phyloP scores from a whole-genome alignment of 2,113 vertebrate genomes.

The Helogale parvula region DNA sequence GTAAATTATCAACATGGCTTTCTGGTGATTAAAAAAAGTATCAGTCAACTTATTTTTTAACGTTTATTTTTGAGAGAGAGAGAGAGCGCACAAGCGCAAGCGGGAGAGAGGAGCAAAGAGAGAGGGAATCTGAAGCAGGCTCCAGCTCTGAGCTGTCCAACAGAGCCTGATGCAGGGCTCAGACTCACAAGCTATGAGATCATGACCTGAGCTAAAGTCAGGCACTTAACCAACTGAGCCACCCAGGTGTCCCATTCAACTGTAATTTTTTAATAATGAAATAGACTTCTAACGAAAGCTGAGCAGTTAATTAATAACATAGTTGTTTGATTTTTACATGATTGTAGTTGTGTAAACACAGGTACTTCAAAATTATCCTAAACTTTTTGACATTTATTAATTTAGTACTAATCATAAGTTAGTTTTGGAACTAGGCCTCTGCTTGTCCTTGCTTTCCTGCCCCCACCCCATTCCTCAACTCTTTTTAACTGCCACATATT shows the following conservation, averaged over 20 bases:
- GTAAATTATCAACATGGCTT: not conserved
- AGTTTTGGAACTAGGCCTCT: not conserved
- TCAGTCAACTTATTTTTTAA: no score
- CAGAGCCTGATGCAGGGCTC: no score
- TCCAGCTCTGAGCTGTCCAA: no score
- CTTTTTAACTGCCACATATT: not conserved
- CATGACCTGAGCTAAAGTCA: no score
- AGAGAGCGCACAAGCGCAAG: no score
- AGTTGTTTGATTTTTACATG: not conserved
- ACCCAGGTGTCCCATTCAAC: not conserved
- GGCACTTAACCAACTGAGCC: no score
- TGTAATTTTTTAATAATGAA: slow-evolving; percentile 47
- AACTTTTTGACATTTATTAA: not conserved
- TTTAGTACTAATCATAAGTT: not conserved
- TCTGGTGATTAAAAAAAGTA: slow-evolving; percentile 30
- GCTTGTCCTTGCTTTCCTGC: not conserved
- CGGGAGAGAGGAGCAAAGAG: no score
- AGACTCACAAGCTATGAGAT: no score
- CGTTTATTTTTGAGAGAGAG: no score
- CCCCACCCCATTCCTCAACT: not conserved
- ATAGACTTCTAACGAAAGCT: not conserved
- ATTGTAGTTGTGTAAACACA: not conserved
- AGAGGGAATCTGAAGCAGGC: no score
- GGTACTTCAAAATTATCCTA: not conserved
- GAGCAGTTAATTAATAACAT: not conserved